Percentiles rank a stretch among this genome's conserved stretches.
Conservation (phyloP, 2,113 vertebrate genomes). For the Parotia lawesii region DNA sequence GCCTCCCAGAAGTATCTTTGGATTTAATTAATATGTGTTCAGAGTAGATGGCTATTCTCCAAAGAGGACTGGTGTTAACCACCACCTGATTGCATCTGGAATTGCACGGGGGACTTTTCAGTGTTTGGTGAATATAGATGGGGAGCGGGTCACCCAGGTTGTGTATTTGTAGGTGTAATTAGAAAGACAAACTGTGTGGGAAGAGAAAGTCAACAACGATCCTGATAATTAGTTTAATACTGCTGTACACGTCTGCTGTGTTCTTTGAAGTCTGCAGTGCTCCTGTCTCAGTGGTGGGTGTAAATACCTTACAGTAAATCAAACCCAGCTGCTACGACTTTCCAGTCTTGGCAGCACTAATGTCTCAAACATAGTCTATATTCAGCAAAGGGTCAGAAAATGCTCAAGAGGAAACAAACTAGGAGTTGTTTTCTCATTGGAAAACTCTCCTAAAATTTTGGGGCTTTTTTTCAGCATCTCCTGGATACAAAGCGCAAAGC, state of each 20-base stretch:
- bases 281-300: not conserved
- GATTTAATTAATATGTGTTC: constrained; percentile 9
- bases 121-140: not conserved
- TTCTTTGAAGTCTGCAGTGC: not conserved
- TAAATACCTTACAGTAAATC: not conserved
- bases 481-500: not conserved
- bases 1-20: not conserved
- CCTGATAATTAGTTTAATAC: constrained; percentile 3
- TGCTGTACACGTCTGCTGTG: not conserved
- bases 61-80: not conserved
- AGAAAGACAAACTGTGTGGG: constrained; percentile 23
- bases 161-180: not conserved
- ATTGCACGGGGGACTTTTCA: not conserved
- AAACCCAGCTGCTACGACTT: not conserved
- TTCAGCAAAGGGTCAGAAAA: not conserved
- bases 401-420: not conserved
- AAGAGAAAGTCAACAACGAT: constrained; percentile 8
- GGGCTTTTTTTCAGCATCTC: not conserved
- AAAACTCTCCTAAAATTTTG: not conserved
- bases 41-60: not conserved
- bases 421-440: not conserved
- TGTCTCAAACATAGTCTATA: not conserved
- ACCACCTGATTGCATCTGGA: not conserved
- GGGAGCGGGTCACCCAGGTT: not conserved
- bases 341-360: not conserved